Evolutionary conservation across 2,113 vertebrate species (phyloP).

Genomic region (Boleophthalmus pectinirostris): DNA sequence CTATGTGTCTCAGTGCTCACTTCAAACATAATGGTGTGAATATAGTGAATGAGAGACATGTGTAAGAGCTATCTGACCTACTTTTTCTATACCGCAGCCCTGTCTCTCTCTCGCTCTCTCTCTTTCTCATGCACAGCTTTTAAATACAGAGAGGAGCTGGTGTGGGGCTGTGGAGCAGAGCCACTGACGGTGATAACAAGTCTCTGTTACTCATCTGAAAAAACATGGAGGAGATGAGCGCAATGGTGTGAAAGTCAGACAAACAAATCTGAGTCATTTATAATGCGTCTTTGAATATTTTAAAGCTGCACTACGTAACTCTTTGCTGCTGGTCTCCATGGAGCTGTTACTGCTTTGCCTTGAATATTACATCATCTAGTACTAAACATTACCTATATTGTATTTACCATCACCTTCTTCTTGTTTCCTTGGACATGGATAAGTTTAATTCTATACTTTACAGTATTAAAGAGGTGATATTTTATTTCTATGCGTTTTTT

Average conservation of each 20-base stretch:
- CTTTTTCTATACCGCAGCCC: constrained; percentile 36
- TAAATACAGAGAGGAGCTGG: not conserved
- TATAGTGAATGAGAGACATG: constrained; percentile 22
- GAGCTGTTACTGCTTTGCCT: too few relatives aligned
- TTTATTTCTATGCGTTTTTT: too few relatives aligned
- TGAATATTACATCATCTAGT: too few relatives aligned
- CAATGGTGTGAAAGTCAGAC: not conserved
- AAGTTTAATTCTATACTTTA: too few relatives aligned
- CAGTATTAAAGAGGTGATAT: too few relatives aligned
- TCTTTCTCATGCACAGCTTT: constrained; percentile 6
- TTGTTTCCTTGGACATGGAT: too few relatives aligned
- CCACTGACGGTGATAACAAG: not conserved
- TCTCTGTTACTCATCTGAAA: constrained; percentile 1
- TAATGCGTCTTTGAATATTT: not conserved
- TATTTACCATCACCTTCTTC: too few relatives aligned
- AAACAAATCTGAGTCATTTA: not conserved
- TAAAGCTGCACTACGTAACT: too few relatives aligned
- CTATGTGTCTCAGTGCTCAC: constrained; percentile 2
- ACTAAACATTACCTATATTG: too few relatives aligned
- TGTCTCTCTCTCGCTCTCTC: constrained; percentile 1
- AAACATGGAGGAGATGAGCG: not conserved
- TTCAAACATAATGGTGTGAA: constrained; percentile 30
- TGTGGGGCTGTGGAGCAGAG: not conserved
- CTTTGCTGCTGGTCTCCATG: too few relatives aligned
- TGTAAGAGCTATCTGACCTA: constrained; percentile 49